A percentile compares a stretch with the other conserved stretches of the same genome.
Evolutionary conservation across 1,140 invertebrate genomes (phyloP).

Genomic region (Achroia grisella): DNA sequence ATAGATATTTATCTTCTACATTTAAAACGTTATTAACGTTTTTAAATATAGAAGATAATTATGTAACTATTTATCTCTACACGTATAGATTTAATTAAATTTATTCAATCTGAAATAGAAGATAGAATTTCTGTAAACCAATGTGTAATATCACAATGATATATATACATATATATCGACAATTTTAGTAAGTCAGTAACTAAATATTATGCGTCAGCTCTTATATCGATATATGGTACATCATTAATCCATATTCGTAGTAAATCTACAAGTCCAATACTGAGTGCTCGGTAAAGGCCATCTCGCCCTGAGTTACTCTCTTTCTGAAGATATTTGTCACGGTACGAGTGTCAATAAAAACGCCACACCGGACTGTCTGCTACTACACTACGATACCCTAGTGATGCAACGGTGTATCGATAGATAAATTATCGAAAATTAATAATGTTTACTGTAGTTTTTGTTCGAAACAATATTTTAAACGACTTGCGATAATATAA

Average conservation of each 20-base stretch:
- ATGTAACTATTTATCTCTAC: too few species aligned
- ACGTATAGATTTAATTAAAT: too few species aligned
- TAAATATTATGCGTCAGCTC: constrained; percentile 1
- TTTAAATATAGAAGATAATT: too few species aligned
- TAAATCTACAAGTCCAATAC: constrained; percentile 15
- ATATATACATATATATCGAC: not conserved
- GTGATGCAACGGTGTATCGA: constrained; percentile 27
- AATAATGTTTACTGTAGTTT: not conserved
- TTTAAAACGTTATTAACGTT: too few species aligned
- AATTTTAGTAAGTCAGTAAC: not conserved
- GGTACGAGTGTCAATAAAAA: constrained; percentile 70
- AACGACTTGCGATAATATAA: too few species aligned
- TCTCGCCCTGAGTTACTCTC: constrained; percentile 7
- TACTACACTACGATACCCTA: constrained; percentile 40
- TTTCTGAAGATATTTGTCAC: constrained; percentile 60
- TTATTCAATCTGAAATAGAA: too few species aligned
- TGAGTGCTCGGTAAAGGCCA: constrained; percentile 4
- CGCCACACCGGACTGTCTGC: constrained; percentile 65
- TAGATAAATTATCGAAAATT: constrained; percentile 5
- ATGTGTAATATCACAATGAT: too few species aligned
- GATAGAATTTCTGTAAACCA: too few species aligned
- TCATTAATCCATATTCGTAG: not conserved
- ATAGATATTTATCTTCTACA: too few species aligned
- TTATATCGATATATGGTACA: not conserved
- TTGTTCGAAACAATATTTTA: too few species aligned